A percentile compares a stretch with the other conserved stretches of the same genome.
phyloP scores from a whole-genome alignment of 2,888 invertebrate species.

The Carterocephalus palaemon region DNA sequence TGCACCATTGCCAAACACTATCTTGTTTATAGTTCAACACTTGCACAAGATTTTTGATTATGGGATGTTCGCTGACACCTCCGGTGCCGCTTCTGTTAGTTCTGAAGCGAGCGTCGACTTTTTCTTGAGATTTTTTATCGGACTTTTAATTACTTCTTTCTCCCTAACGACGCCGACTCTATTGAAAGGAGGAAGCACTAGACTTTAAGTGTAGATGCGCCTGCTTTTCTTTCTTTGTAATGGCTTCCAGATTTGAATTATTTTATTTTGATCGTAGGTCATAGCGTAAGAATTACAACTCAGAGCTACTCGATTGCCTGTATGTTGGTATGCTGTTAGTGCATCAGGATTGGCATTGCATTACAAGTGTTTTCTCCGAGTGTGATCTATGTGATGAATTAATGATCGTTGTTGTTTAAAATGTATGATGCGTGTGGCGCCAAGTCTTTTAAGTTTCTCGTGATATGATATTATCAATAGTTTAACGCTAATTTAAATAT shows the following conservation, averaged over 20 bases:
- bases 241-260: slow-evolving; percentile 33
- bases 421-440: slow-evolving; percentile 36
- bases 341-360: slow-evolving; percentile 33
- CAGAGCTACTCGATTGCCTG: slow-evolving; percentile 23
- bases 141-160: slow-evolving; percentile 70
- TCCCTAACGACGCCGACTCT: slow-evolving; percentile 65
- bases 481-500: slow-evolving; percentile 25
- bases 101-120: slow-evolving; percentile 31
- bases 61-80: slow-evolving; percentile 46
- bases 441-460: slow-evolving; percentile 35
- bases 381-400: slow-evolving; percentile 41
- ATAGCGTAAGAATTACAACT: too few species aligned
- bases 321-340: slow-evolving; percentile 36
- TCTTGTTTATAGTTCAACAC: slow-evolving; percentile 66
- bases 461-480: slow-evolving; percentile 33
- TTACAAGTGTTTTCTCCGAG: slow-evolving; percentile 40
- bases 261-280: slow-evolving; percentile 39
- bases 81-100: slow-evolving; percentile 13
- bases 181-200: slow-evolving; percentile 63
- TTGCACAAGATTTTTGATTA: slow-evolving; percentile 56
- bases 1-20: slow-evolving; percentile 68
- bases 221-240: slow-evolving; percentile 50
- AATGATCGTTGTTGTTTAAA: slow-evolving; percentile 36
- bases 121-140: slow-evolving; percentile 57
- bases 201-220: slow-evolving; percentile 62